Percentiles rank a stretch among this genome's conserved stretches.
These are phyloP conservation scores for Anseranas semipalmata DNA, from an alignment of 2,113 vertebrate genomes.

Conservation along the genomic window DNA sequence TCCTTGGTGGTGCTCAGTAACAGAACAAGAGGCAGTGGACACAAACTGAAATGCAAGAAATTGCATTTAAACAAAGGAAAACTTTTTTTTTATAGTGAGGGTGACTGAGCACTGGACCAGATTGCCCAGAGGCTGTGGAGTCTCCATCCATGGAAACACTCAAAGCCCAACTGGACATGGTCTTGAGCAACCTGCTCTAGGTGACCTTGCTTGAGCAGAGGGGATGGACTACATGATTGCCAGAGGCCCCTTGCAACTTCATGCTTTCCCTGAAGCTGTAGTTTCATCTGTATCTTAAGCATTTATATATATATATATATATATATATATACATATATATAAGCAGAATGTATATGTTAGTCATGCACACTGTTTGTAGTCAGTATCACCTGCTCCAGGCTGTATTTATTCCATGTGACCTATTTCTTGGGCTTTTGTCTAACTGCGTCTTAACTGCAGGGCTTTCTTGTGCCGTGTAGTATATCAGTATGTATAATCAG, in stretches of 20 bases:
- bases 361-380: background rate
- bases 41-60: background rate
- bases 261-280: background rate
- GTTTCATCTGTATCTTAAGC: fast-evolving
- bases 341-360: background rate
- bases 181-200: background rate
- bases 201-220: background rate
- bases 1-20: background rate
- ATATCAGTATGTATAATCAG: background rate
- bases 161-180: background rate
- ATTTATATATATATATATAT: too few relatives aligned
- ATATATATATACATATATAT: too few relatives aligned
- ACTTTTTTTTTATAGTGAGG: background rate
- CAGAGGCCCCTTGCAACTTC: background rate
- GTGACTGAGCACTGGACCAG: background rate
- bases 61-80: background rate
- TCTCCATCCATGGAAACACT: fast-evolving
- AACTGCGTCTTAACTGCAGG: background rate
- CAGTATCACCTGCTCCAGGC: constrained; percentile 27
- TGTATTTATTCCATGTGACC: background rate
- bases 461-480: background rate
- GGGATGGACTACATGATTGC: background rate
- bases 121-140: background rate
- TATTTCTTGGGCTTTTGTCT: constrained; percentile 27
- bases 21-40: background rate